Conservation (phyloP, 2,888 invertebrate species). For the Drymonia ruficornis region DNA sequence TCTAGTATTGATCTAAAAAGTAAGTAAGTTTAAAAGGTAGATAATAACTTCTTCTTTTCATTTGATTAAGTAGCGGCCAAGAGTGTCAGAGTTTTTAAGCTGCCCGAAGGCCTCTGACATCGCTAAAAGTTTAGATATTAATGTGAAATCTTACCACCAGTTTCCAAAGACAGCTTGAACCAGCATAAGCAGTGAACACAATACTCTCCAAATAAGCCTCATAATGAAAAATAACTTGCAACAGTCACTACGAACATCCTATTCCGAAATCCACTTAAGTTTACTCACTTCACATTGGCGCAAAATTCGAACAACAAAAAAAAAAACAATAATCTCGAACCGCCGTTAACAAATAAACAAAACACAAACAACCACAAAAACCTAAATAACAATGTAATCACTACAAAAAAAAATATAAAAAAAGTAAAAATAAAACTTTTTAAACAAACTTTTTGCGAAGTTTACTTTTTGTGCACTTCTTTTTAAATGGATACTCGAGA, state of each 20-base stretch:
- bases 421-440: conserved; percentile 53
- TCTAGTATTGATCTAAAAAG: no score
- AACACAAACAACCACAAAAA: conserved; percentile 64
- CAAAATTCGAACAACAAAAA: conserved; percentile 46
- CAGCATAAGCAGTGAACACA: conserved; percentile 64
- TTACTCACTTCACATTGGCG: conserved; percentile 55
- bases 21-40: no score
- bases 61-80: no score
- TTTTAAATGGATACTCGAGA: conserved; percentile 51
- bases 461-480: conserved; percentile 44
- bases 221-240: conserved; percentile 59
- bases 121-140: background rate
- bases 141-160: conserved; percentile 71
- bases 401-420: conserved; percentile 55
- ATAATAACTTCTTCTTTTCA: no score
- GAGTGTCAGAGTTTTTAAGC: no score
- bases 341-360: conserved; percentile 49
- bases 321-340: conserved; percentile 43
- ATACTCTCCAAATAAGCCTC: conserved; percentile 75
- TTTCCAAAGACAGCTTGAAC: conserved; percentile 70
- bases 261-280: conserved; percentile 47
- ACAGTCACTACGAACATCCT: conserved; percentile 56
- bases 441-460: conserved; percentile 63
- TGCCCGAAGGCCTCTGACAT: no score
- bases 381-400: conserved; percentile 65